phyloP scores from a whole-genome alignment of 1,140 invertebrate species.

The Drosophila albomicans region DNA sequence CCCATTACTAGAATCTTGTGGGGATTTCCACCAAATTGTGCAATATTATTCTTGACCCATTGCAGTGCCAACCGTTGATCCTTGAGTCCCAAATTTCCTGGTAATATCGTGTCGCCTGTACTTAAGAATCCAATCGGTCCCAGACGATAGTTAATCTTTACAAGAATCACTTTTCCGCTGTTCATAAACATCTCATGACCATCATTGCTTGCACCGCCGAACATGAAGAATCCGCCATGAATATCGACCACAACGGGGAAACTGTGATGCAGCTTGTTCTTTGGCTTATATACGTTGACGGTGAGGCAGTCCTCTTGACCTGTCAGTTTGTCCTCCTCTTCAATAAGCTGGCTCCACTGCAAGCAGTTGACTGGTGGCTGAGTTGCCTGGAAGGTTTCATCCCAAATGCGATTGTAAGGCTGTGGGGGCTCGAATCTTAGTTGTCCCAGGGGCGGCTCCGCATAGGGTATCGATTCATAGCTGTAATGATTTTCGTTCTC shows the following conservation, averaged over 20 bases:
- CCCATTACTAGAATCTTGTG: slow-evolving; percentile 86
- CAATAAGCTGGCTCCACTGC: slow-evolving; percentile 53
- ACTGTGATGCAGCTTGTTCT: slow-evolving; percentile 27
- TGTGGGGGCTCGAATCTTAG: not conserved
- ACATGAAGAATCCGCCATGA: slow-evolving; percentile 85
- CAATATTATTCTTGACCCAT: slow-evolving; percentile 87
- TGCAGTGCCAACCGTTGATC: slow-evolving; percentile 88
- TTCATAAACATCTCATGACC: slow-evolving; percentile 87
- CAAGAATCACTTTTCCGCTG: slow-evolving; percentile 86
- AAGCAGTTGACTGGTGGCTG: slow-evolving; percentile 28
- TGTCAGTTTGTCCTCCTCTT: slow-evolving; percentile 35
- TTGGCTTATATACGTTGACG: slow-evolving; percentile 78
- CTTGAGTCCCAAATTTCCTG: slow-evolving; percentile 88
- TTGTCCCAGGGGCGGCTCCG: not conserved
- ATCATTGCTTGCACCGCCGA: slow-evolving; percentile 80
- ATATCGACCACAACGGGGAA: slow-evolving; percentile 85
- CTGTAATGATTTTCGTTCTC: not conserved
- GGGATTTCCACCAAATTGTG: slow-evolving; percentile 87
- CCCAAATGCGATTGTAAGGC: slow-evolving; percentile 26
- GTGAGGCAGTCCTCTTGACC: slow-evolving; percentile 81
- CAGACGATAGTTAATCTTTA: slow-evolving; percentile 88
- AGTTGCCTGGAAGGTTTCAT: slow-evolving; percentile 15
- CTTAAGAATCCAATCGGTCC: slow-evolving; percentile 88
- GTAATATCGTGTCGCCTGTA: slow-evolving; percentile 86
- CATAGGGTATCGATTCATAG: slow-evolving; percentile 28